Conservation (phyloP, 2,888 invertebrate species). For the Hymenopus coronatus region DNA sequence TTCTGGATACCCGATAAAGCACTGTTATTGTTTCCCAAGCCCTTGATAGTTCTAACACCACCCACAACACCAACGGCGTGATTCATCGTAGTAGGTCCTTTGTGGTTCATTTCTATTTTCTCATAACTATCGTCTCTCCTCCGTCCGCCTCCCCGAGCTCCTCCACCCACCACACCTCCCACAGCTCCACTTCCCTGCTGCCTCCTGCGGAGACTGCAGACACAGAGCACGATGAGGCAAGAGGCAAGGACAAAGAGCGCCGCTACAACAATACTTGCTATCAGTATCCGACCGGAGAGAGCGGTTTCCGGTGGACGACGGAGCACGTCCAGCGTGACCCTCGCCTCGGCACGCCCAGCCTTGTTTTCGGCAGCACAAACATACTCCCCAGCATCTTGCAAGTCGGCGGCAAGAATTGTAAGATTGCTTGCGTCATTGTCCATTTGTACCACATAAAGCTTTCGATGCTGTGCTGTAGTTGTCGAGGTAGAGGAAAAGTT, state of each 20-base stretch:
- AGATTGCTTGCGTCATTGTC: constrained; percentile 68
- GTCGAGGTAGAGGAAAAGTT: constrained; percentile 49
- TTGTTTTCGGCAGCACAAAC: constrained; percentile 77
- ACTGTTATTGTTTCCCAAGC: neutral
- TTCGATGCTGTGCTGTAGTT: neutral
- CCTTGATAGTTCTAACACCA: neutral
- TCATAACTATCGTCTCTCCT: constrained; percentile 65
- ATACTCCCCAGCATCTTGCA: constrained; percentile 74
- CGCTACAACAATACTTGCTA: constrained; percentile 69
- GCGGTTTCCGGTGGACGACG: constrained; percentile 44
- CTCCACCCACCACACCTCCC: constrained; percentile 39
- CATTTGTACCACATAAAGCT: constrained; percentile 58
- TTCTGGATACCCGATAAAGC: neutral
- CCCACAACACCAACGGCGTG: constrained; percentile 35
- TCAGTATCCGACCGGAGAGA: constrained; percentile 58
- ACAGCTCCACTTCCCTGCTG: constrained; percentile 51
- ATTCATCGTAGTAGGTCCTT: constrained; percentile 48
- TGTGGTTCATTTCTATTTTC: constrained; percentile 73
- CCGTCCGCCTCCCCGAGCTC: constrained; percentile 41
- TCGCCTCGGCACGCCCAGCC: constrained; percentile 72
- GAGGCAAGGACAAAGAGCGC: constrained; percentile 63
- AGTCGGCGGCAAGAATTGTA: constrained; percentile 67
- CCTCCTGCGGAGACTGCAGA: constrained; percentile 58
- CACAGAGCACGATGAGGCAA: constrained; percentile 64
- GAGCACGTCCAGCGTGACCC: constrained; percentile 66